A percentile compares a stretch with the other conserved stretches of the same genome.
These are phyloP conservation scores for Isichthys henryi DNA, from an alignment of 2,113 vertebrate species.

Conservation along the genomic window DNA sequence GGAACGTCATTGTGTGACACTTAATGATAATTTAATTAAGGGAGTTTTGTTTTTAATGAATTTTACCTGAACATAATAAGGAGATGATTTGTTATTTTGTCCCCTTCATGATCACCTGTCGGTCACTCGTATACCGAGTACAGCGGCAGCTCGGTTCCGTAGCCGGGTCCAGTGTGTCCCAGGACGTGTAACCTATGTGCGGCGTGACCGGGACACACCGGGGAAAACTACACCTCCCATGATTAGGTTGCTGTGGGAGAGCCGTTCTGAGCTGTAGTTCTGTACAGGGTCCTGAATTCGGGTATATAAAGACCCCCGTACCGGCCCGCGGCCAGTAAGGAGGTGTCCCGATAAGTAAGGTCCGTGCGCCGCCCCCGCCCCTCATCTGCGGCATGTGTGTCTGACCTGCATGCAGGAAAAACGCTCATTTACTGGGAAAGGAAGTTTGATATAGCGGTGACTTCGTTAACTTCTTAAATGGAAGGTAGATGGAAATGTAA, in stretches of 20 bases:
- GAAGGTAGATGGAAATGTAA: not conserved
- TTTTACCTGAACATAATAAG: conserved; percentile 29
- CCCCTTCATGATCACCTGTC: not conserved
- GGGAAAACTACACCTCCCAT: not conserved
- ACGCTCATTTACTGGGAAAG: not conserved
- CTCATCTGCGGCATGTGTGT: not conserved
- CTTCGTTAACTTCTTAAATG: not conserved
- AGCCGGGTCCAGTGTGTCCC: not conserved
- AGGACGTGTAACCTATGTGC: not conserved
- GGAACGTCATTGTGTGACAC: conserved; percentile 36
- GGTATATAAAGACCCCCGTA: not conserved
- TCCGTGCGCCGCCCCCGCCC: not conserved
- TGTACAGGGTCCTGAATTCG: not conserved
- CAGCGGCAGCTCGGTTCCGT: not conserved
- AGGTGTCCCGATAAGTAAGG: not conserved
- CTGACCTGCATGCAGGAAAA: not conserved
- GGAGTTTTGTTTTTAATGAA: conserved; percentile 11
- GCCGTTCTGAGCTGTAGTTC: not conserved
- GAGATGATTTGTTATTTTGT: not conserved
- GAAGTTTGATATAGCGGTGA: not conserved
- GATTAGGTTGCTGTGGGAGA: not conserved
- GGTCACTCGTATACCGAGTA: not conserved
- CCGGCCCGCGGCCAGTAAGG: not conserved
- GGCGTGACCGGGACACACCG: not conserved
- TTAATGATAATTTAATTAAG: conserved; percentile 55